Conservation (phyloP, 1,140 invertebrate species). For the Pseudobourletiella spinata region DNA sequence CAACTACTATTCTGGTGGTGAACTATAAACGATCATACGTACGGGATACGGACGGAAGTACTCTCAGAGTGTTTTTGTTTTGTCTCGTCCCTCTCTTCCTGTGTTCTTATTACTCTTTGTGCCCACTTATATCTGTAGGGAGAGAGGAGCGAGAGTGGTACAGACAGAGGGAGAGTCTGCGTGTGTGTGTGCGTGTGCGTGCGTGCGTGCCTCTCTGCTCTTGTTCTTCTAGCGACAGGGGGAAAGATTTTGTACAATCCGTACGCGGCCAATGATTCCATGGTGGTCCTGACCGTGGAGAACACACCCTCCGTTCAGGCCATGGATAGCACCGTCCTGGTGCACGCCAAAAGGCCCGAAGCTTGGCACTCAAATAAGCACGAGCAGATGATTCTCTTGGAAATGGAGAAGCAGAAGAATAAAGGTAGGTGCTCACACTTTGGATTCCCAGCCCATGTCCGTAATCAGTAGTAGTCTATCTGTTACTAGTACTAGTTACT, state of each 20-base stretch:
- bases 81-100: no score
- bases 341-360: constrained; percentile 39
- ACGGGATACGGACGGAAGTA: no score
- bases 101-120: no score
- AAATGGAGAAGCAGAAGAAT: constrained; percentile 60
- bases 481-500: no score
- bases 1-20: no score
- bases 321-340: constrained; percentile 40
- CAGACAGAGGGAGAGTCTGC: background rate
- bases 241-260: constrained; percentile 1
- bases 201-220: background rate
- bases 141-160: background rate
- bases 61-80: no score
- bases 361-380: constrained; percentile 55
- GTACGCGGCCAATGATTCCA: constrained; percentile 32
- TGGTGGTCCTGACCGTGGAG: constrained; percentile 40
- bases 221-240: background rate
- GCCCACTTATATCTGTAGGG: no score
- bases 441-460: no score
- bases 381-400: constrained; percentile 60
- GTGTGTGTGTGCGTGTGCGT: background rate
- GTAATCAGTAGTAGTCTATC: no score
- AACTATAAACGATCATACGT: no score
- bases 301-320: constrained; percentile 43
- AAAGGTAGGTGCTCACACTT: constrained; percentile 51